phyloP scores from a whole-genome alignment of 2,113 vertebrate species.

The Saimiri boliviensis region DNA sequence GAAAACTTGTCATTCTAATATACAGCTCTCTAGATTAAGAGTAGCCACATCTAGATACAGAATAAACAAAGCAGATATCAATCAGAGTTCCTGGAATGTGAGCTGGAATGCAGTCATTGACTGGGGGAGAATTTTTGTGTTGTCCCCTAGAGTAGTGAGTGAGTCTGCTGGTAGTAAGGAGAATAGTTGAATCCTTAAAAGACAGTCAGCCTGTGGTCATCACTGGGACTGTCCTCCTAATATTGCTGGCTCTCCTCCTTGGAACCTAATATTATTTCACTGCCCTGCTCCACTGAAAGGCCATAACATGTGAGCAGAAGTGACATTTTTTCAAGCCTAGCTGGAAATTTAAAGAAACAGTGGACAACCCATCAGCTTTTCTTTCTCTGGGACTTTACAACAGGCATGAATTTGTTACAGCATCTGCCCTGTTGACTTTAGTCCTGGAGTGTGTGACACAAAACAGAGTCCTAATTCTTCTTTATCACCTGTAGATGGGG shows the following conservation, averaged over 20 bases:
- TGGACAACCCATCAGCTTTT: not conserved
- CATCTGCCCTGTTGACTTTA: not conserved
- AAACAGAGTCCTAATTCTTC: no score
- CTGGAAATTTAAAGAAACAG: not conserved
- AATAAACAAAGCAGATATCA: not conserved
- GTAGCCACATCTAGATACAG: not conserved
- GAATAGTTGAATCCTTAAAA: not conserved
- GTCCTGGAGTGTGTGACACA: not conserved
- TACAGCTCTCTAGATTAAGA: not conserved
- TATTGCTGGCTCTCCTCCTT: not conserved
- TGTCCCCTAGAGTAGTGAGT: not conserved
- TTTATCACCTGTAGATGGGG: not conserved
- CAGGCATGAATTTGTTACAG: not conserved
- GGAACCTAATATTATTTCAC: not conserved
- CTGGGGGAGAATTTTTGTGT: not conserved
- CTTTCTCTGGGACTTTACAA: not conserved
- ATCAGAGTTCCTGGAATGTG: not conserved
- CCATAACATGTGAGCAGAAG: not conserved
- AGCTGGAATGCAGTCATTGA: no score
- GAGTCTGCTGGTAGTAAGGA: not conserved
- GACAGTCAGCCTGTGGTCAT: rapidly evolving
- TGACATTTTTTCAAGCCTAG: not conserved
- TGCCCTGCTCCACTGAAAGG: not conserved
- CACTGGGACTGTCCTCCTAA: rapidly evolving
- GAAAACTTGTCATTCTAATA: not conserved